Evolutionary conservation across 1,140 invertebrate species (phyloP).

Genomic region (Tenebrio molitor): DNA sequence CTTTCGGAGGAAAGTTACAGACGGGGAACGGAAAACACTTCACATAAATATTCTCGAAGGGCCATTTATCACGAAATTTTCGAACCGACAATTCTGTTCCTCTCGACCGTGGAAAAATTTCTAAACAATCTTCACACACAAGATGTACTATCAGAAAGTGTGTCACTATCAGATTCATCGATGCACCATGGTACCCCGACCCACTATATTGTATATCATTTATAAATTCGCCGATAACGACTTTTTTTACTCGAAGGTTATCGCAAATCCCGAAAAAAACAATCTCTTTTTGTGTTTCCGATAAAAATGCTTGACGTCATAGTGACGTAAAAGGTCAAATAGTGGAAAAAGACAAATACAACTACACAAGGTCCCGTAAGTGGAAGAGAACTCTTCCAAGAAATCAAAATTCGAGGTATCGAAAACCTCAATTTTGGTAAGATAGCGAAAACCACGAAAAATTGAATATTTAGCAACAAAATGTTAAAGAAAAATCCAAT

Average conservation of each 20-base stretch:
- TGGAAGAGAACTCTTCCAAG: too few species aligned
- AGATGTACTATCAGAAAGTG: too few species aligned
- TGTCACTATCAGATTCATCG: too few species aligned
- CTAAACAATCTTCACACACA: too few species aligned
- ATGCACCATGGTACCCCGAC: constrained; percentile 1
- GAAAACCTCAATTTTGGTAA: too few species aligned
- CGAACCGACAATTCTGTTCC: background rate
- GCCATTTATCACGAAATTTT: background rate
- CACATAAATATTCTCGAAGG: background rate
- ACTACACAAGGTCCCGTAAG: too few species aligned
- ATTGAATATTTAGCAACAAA: too few species aligned
- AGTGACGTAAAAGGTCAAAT: constrained; percentile 9
- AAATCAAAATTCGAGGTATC: too few species aligned
- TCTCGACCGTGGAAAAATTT: background rate
- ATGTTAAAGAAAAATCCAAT: too few species aligned
- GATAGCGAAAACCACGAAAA: too few species aligned
- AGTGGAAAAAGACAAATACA: too few species aligned
- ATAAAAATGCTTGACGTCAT: background rate
- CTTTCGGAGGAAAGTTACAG: background rate
- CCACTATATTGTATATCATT: background rate
- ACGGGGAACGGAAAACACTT: background rate
- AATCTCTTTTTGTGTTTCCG: background rate
- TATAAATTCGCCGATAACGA: constrained; percentile 4
- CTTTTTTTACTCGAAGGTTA: constrained; percentile 21
- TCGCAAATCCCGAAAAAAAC: background rate